Evolutionary conservation across 1,140 invertebrate species (phyloP).

Genomic region (Aphelinus atriplicis): DNA sequence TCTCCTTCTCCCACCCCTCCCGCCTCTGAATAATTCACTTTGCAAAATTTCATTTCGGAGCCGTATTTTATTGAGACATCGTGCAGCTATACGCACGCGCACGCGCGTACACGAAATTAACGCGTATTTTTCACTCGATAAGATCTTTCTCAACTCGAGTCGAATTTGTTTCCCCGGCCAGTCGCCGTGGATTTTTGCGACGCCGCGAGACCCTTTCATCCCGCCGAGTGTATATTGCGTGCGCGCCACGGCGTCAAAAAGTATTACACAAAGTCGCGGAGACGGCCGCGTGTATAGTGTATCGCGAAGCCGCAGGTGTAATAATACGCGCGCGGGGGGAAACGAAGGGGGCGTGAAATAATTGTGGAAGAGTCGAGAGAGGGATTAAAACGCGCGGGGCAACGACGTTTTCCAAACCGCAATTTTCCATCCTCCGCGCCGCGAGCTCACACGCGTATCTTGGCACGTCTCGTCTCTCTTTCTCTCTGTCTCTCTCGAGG

Average conservation of each 20-base stretch:
- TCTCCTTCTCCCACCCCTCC: too few species aligned
- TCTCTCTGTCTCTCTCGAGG: conserved; percentile 4
- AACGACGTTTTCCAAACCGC: not conserved
- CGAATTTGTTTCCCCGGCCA: not conserved
- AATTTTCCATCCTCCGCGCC: conserved; percentile 29
- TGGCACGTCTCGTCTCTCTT: not conserved
- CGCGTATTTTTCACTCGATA: too few species aligned
- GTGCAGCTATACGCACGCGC: not conserved
- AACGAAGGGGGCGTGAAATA: not conserved
- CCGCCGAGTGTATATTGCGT: too few species aligned
- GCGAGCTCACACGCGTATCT: conserved; percentile 5
- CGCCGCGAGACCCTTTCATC: too few species aligned
- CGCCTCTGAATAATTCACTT: conserved; percentile 1
- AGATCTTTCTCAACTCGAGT: too few species aligned
- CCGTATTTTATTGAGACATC: not conserved
- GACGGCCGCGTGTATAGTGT: too few species aligned
- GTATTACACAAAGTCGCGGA: too few species aligned
- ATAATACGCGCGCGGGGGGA: too few species aligned
- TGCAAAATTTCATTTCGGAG: not conserved
- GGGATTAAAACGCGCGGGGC: conserved; percentile 1
- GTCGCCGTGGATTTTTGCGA: not conserved
- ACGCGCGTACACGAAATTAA: not conserved
- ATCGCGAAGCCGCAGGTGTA: too few species aligned
- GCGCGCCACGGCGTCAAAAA: too few species aligned
- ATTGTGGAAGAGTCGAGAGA: conserved; percentile 18